Percentiles rank a stretch among this genome's conserved stretches.
Evolutionary conservation across 1,140 invertebrate genomes (phyloP).

Genomic region (Drosophila malerkotliana): DNA sequence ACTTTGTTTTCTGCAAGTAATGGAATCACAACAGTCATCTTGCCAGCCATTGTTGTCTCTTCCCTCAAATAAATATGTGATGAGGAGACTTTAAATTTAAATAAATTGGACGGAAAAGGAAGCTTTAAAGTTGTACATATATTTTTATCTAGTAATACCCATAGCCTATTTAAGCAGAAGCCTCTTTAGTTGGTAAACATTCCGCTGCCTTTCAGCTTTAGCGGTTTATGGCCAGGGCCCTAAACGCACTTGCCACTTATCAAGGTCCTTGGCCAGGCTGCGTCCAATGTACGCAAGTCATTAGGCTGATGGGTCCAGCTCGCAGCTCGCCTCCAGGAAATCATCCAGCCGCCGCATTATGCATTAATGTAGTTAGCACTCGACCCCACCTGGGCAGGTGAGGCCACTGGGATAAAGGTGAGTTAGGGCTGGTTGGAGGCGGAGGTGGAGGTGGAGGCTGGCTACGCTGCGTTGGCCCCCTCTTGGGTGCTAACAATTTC

Average conservation of each 20-base stretch:
- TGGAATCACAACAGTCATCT: constrained; percentile 3
- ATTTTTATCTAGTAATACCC: too few relatives aligned
- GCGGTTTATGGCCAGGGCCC: constrained; percentile 47
- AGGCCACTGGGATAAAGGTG: not conserved
- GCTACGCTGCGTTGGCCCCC: constrained; percentile 1
- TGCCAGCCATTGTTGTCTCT: not conserved
- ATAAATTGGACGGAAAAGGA: not conserved
- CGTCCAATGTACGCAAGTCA: constrained; percentile 51
- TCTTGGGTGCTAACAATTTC: constrained; percentile 56
- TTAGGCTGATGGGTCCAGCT: constrained; percentile 51
- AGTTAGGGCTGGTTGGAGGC: not conserved
- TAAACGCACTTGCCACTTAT: constrained; percentile 72
- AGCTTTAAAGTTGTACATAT: too few relatives aligned
- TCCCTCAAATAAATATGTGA: not conserved
- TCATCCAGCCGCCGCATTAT: constrained; percentile 39
- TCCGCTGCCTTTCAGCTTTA: constrained; percentile 27
- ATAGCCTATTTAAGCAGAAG: not conserved
- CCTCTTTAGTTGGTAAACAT: not conserved
- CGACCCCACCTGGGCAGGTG: constrained; percentile 26
- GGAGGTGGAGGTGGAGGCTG: too few relatives aligned
- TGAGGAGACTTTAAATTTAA: too few relatives aligned
- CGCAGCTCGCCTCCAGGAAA: not conserved
- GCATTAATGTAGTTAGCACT: constrained; percentile 77
- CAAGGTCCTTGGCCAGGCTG: constrained; percentile 46
- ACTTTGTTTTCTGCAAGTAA: constrained; percentile 7